Base-by-base conservation (phyloP, 2,888 invertebrate species). In the Phengaris arion region DNA sequence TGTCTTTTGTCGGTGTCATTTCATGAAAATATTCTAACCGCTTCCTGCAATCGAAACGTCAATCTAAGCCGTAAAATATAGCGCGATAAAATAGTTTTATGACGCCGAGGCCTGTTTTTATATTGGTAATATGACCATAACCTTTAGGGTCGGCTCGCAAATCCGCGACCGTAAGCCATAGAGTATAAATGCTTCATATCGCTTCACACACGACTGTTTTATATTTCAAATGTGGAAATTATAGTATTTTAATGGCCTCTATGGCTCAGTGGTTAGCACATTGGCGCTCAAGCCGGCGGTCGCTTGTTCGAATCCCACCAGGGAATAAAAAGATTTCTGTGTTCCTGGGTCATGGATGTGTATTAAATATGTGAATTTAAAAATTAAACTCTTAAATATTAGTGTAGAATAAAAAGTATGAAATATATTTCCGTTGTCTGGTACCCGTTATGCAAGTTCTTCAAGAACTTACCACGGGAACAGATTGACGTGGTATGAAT, bases 31-130 rank as follows among this genome's bases (percentile, higher is more conserved):
- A 35, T 35, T 45, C 35, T 35, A 64, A 64, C 64, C 35, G 13
- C 64, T 13, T 45, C 64, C 64, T 12, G 64, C 64, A 64, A 64
- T 64, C 64, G 35, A 64, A 64, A 64, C 64, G 35, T 64, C 64
- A 64, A 64, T 64, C 64, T 64, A 45, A 35, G 45, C 35, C 64
- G 64, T 64, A 64, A 64, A 64, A 64, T 45, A 64, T 35, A 64
- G 12, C 12, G 45, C 64, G 12, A 64, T 64, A 64, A 64, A 64
- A 64, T 64, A 64, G 64, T 64, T 64, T 64, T 64, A 64, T 64
- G 64, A 13, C 12, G 64, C 35, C 64, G 64, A 6, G 35, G 64
- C 64, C 64, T 64, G 64, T 64, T 64, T 64, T 64, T 64, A 64
- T 64, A 64, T 64, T 64, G 64, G 12, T 64, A 64, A 64, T 64